phyloP scores from a whole-genome alignment of 1,140 invertebrate species.

The Heliconius melpomene region DNA sequence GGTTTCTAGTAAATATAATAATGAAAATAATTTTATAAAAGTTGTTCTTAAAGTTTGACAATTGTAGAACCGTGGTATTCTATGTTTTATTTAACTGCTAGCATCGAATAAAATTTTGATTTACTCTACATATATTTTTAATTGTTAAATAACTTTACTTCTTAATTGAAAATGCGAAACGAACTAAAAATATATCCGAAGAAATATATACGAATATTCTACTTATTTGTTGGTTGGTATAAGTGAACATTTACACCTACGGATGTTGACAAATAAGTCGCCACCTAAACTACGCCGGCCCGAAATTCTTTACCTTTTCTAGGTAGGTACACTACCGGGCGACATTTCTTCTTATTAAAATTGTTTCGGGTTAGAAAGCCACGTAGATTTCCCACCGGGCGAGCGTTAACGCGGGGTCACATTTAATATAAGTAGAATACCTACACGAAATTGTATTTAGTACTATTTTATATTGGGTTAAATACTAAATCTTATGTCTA shows the following conservation, averaged over 20 bases:
- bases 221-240: background rate
- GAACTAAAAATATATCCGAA: background rate
- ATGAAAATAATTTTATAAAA: too few relatives aligned
- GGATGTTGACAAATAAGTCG: conserved; percentile 13
- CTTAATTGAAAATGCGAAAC: background rate
- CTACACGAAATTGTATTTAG: background rate
- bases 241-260: conserved; percentile 4
- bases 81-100: too few relatives aligned
- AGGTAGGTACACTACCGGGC: conserved; percentile 23
- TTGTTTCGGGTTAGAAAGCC: conserved; percentile 36
- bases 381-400: conserved; percentile 39
- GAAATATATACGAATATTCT: background rate
- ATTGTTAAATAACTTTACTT: too few relatives aligned
- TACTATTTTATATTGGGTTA: background rate
- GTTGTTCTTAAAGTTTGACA: too few relatives aligned
- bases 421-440: conserved; percentile 24
- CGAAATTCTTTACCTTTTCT: conserved; percentile 32
- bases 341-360: conserved; percentile 41
- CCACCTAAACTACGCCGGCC: background rate
- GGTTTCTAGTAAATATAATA: too few relatives aligned
- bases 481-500: background rate
- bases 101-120: too few relatives aligned
- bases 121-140: too few relatives aligned
- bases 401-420: conserved; percentile 24
- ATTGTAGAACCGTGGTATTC: too few relatives aligned